Evolutionary conservation across 2,113 vertebrate genomes (phyloP).

Genomic region (Myiagra hebetior): DNA sequence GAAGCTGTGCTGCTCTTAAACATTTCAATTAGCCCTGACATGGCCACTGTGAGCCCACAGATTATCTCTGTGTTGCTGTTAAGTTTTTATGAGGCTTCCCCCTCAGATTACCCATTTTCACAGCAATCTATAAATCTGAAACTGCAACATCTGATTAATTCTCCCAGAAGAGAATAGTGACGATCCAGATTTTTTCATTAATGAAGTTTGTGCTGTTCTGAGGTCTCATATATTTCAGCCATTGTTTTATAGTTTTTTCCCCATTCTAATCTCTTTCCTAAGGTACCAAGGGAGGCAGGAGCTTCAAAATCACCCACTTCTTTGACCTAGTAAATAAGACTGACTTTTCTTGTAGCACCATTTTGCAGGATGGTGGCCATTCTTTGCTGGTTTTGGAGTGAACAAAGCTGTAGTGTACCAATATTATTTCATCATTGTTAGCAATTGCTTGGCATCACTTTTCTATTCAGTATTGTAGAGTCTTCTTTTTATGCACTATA

Average conservation of each 20-base stretch:
- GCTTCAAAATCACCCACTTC: not conserved
- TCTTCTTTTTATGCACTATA: not conserved
- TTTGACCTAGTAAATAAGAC: not conserved
- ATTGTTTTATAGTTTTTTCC: not conserved
- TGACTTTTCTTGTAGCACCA: not conserved
- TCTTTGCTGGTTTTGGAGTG: not conserved
- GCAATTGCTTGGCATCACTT: conserved; percentile 12
- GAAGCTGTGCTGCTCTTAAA: conserved; percentile 58
- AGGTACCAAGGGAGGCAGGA: not conserved
- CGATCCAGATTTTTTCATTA: conserved; percentile 61
- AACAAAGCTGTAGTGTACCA: not conserved
- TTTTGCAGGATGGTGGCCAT: not conserved
- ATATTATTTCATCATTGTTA: conserved; percentile 6
- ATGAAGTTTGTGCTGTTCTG: conserved; percentile 50
- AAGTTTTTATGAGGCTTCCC: conserved; percentile 68
- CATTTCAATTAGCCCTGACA: conserved; percentile 68
- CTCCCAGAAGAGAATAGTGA: conserved; percentile 39
- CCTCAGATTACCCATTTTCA: conserved; percentile 40
- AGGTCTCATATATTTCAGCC: conserved; percentile 6
- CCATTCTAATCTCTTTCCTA: not conserved
- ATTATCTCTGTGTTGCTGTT: conserved; percentile 59
- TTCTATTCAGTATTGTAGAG: not conserved
- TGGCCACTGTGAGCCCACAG: conserved; percentile 55
- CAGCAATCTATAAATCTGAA: conserved; percentile 64
- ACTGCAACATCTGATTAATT: conserved; percentile 60